phyloP scores from a whole-genome alignment of 2,113 vertebrate genomes.

The Ploceus nigricollis region DNA sequence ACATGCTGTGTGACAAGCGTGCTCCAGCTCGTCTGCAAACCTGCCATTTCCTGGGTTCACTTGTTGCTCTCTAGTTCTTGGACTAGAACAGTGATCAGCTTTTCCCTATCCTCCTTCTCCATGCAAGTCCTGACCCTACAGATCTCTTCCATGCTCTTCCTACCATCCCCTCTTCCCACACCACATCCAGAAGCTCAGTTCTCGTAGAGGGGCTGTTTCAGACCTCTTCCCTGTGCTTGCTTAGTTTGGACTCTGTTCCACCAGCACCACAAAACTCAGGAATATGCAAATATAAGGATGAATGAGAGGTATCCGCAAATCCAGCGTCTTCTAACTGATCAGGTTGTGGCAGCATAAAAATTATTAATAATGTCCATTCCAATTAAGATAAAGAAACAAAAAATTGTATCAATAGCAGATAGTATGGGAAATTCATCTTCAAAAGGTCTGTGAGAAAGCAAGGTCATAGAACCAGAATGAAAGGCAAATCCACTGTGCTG shows the following conservation, averaged over 20 bases:
- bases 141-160: background rate
- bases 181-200: background rate
- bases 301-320: background rate
- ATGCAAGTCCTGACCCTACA: background rate
- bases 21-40: background rate
- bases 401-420: background rate
- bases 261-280: background rate
- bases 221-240: background rate
- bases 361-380: background rate
- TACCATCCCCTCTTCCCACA: background rate
- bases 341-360: background rate
- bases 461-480: background rate
- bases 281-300: background rate
- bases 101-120: background rate
- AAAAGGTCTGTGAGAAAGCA: background rate
- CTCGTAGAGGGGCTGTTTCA: background rate
- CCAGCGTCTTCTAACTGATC: background rate
- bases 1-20: background rate
- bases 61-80: background rate
- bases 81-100: background rate
- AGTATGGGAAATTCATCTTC: background rate
- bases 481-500: background rate
- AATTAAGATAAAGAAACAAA: background rate
- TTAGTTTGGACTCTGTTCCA: background rate
- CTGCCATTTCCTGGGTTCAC: background rate